Evolutionary conservation across 1,140 invertebrate species (phyloP), one percentile per base, ranked within the genome.

Genomic region (Sycophila sp.): DNA sequence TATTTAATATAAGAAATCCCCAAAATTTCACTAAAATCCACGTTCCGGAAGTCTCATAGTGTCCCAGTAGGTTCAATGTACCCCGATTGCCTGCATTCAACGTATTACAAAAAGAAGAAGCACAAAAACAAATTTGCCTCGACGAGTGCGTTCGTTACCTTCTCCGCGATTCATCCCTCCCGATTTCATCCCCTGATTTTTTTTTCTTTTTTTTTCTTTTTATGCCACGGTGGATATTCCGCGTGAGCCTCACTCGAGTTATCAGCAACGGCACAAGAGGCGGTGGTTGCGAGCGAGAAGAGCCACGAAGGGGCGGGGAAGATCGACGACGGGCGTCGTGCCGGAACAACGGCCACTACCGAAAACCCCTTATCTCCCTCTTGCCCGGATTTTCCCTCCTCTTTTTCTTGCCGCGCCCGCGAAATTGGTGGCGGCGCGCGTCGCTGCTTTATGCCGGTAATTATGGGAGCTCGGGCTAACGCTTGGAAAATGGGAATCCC

Each of bases 341-440:
- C 13, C 53, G 60, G 55, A 71, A 73, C 59, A 42, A 42, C 47
- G 60, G 68, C 51, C 28, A 59, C 24, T 62, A 73, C 55, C 71
- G 64, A 71, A 66, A 59, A 73, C 56, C 72, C 65, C 58, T 74
- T 74, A 63, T 49, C 49, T 65, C 8, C 42, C 63, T 67, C 15
- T 47, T 26, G 59, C 17, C 32, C 34, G 58, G 32, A 42, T 53
- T 69, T 69, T 40, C 34, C 55, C 22, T n/a, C 11, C 58, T 59
- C 36, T 42, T 36, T 59, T 59, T 59, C 22, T 22, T 45, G 22
- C 4, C 24, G 24, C 22, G 28, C 34, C 2, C 42, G n/a, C 40
- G 32, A 15, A 22, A 40, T 67, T 47, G 60, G 30, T n/a, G 36
- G 49, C 26, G 5, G 42, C 15, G 59, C 34, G 63, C 53, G 38